phyloP scores from a whole-genome alignment of 2,113 vertebrate species.

The Melanostigma gelatinosum region DNA sequence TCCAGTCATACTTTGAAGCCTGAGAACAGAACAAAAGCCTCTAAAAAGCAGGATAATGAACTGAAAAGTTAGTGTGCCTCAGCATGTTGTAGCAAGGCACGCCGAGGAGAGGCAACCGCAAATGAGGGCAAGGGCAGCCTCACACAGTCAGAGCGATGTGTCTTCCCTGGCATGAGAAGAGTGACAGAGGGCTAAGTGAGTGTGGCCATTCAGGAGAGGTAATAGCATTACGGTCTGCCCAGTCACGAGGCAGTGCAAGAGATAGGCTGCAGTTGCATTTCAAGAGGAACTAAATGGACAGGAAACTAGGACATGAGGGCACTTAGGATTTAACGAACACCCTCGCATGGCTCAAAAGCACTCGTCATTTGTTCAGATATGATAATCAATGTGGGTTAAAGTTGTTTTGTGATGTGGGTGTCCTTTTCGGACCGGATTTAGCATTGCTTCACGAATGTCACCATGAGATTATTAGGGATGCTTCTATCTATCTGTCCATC shows the following conservation, averaged over 20 bases:
- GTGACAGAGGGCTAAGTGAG: constrained; percentile 77
- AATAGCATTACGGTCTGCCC: constrained; percentile 74
- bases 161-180: constrained; percentile 55
- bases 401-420: constrained; percentile 1
- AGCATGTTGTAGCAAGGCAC: constrained; percentile 49
- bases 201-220: constrained; percentile 74
- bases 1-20: constrained; percentile 49
- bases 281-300: constrained; percentile 46
- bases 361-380: background rate
- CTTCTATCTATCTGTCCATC: constrained; percentile 1
- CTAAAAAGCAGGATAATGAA: constrained; percentile 65
- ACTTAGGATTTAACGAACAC: background rate
- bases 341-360: background rate
- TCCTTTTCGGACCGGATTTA: constrained; percentile 7
- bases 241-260: constrained; percentile 58
- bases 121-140: constrained; percentile 71
- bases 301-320: constrained; percentile 26
- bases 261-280: constrained; percentile 62
- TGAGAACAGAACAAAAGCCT: background rate
- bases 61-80: constrained; percentile 67
- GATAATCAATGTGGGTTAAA: background rate
- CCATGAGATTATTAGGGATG: background rate
- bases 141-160: constrained; percentile 48
- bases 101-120: constrained; percentile 39
- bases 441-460: constrained; percentile 9